These are phyloP conservation scores for Serranus cabrilla DNA, from an alignment of 2,797 vertebrate species.

Conservation along the genomic window DNA sequence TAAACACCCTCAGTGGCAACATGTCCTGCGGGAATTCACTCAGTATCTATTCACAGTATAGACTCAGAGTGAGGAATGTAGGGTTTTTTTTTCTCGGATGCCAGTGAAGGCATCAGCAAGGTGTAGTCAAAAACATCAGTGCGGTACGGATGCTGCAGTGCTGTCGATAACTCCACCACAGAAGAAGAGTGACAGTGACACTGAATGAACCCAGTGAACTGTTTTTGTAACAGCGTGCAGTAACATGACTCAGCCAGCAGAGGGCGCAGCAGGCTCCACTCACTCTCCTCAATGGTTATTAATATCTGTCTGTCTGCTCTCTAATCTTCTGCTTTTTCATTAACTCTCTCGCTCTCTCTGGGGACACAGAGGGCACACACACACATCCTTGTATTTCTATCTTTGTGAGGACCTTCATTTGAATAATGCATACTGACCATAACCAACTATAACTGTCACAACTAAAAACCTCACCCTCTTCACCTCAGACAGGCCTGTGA, in stretches of 20 bases:
- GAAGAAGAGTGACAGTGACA: constrained; percentile 27
- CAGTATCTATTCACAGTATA: neutral
- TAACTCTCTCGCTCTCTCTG: neutral
- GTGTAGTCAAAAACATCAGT: neutral
- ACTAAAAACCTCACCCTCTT: no score
- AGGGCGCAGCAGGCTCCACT: constrained; percentile 48
- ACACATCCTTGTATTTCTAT: neutral
- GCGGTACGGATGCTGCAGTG: constrained; percentile 42
- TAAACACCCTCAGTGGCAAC: neutral
- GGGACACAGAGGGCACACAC: neutral
- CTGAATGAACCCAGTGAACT: constrained; percentile 67
- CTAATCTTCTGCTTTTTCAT: constrained; percentile 17
- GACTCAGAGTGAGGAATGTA: neutral
- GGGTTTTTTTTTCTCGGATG: neutral
- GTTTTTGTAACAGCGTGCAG: neutral
- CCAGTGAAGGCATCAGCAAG: neutral
- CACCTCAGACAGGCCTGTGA: no score
- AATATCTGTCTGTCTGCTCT: constrained; percentile 1
- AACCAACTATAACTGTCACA: no score
- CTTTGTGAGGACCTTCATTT: no score
- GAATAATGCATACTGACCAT: no score
- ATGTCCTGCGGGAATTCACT: neutral
- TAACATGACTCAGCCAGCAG: constrained; percentile 58
- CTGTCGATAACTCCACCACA: constrained; percentile 37
- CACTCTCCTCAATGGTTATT: neutral